Base-by-base conservation (phyloP, 1,140 invertebrate species). In the Pseudomyrmex pallidus region DNA sequence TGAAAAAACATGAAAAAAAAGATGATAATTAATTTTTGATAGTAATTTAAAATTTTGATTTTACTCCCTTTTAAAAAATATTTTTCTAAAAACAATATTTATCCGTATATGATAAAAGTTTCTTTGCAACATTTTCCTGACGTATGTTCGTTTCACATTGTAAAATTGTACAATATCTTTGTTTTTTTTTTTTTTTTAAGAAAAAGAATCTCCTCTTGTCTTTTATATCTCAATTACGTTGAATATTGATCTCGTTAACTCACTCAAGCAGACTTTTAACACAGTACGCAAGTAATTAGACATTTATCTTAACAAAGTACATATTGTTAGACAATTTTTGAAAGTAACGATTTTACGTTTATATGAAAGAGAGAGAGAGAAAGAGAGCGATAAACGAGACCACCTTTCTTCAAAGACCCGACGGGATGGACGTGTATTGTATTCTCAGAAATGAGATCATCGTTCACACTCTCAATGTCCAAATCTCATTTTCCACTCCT, bases 401-500 rank as follows among this genome's bases (percentile, higher is more conserved):
- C 66, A 80, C 54, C 76, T 80, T 59, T 68, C 76, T 48, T 80
- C 66, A 72, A 72, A 61, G 76, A 64, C 67, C 76, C 66, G 76
- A 20, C 66, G 66, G 64, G 74, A 83, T 84, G 62, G 64, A 63
- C 57, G 77, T 64, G 70, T 8, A 84, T 86, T 87, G 74, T 87
- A 57, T 61, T 83, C 74, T 44, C 77, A 74, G 83, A 63, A 87
- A 87, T 85, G 87, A 87, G 87, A 89, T 85, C 85, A 84, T 70
- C 82, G 61, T 86, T 86, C 84, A 82, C 84, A 74, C 82, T 88
- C 67, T 78, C 68, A 54, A 82, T 72, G 70, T 72, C 70, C 80
- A 84, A 86, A 83, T 89, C 82, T 89, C 84, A 89, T 85, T 89
- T 86, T 85, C 83, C 76, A 74, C 83, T 88, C 83, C 64, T 76